Evolutionary conservation across 2,888 invertebrate genomes (phyloP).

Genomic region (Tanaodytes sp.): DNA sequence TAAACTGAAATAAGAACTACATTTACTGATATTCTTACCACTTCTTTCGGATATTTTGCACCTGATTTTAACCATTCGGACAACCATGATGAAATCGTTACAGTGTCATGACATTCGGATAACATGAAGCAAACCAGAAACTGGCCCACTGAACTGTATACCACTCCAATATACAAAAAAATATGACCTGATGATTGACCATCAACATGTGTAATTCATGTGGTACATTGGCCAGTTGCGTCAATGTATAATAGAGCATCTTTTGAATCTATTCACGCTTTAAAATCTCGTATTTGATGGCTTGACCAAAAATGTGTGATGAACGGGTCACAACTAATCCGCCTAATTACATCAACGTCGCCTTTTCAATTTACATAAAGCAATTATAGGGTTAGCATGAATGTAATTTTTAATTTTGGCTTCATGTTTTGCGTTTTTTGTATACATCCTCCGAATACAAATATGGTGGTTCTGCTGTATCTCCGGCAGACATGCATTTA

Average conservation of each 20-base stretch:
- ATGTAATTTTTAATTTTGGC: slow-evolving; percentile 3
- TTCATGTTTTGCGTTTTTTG: slow-evolving; percentile 23
- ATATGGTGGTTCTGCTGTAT: slow-evolving; percentile 21
- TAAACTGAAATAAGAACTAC: no score
- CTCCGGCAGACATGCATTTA: no score
- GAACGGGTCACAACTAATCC: slow-evolving; percentile 22
- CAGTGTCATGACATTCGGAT: slow-evolving; percentile 30
- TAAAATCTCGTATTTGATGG: slow-evolving; percentile 20
- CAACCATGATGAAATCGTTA: slow-evolving; percentile 24
- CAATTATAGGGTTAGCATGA: slow-evolving; percentile 12
- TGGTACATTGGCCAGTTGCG: slow-evolving; percentile 14
- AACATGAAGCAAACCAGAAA: slow-evolving; percentile 24
- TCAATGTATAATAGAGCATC: slow-evolving; percentile 19
- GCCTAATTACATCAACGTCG: background rate
- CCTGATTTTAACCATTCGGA: slow-evolving; percentile 13
- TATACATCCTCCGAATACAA: slow-evolving; percentile 13
- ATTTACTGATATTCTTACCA: no score
- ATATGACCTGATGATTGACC: slow-evolving; percentile 21
- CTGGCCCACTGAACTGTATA: slow-evolving; percentile 1
- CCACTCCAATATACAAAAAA: slow-evolving; percentile 31
- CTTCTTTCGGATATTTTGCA: slow-evolving; percentile 25
- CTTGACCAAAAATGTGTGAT: slow-evolving; percentile 24
- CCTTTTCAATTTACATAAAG: slow-evolving; percentile 23
- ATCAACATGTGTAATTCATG: slow-evolving; percentile 17
- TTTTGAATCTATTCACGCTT: background rate